Base-by-base conservation (phyloP, 1,140 invertebrate genomes). In the Megalopta genalis region DNA sequence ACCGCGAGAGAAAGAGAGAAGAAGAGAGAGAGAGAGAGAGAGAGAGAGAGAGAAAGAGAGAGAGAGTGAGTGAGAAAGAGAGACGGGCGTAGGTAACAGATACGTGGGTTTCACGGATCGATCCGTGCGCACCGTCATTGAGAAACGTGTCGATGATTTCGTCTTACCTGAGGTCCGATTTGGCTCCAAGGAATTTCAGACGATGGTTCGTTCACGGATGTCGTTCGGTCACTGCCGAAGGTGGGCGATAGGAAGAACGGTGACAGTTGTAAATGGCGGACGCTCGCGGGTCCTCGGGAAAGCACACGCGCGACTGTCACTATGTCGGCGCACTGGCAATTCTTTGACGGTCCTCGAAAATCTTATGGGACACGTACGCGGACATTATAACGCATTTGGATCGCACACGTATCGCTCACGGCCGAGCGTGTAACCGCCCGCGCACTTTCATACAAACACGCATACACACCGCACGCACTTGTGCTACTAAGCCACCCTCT, bases 351-450 rank as follows among this genome's bases (percentile, higher is more conserved):
- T 73, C 62, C 76, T 69, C 81, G 71, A 80, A 32, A 81, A 23
- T 69, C 49, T 67, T 62, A 79, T 59, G 25, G 66, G 62, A 73
- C 75, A 80, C 64, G 79, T 80, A 80, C 71, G 64, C 73, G 76
- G 75, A 81, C 88, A 89, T 89, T 89, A 87, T 88, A 87, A 54
- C 64, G 83, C 69, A 78, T 84, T 81, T 74, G 68, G 59, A 46
- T 46, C 42, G 42, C 42, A 65, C 80, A 79, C 63, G 62, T 81
- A 82, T 80, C 66, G 77, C 71, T 78, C 73, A 69, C 74, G 73
- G 21, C 16, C 54, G 71, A 73, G 77, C 77, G 60, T 84, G 82
- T 70, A 78, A 32, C 32, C 64, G 49, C 49, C 63, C 57, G 72
- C 18, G 10, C 49, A 74, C 52, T 39, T 12, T 27, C 32, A 54